Evolutionary conservation across 2,797 vertebrate genomes (phyloP).

Genomic region (Argya squamiceps): DNA sequence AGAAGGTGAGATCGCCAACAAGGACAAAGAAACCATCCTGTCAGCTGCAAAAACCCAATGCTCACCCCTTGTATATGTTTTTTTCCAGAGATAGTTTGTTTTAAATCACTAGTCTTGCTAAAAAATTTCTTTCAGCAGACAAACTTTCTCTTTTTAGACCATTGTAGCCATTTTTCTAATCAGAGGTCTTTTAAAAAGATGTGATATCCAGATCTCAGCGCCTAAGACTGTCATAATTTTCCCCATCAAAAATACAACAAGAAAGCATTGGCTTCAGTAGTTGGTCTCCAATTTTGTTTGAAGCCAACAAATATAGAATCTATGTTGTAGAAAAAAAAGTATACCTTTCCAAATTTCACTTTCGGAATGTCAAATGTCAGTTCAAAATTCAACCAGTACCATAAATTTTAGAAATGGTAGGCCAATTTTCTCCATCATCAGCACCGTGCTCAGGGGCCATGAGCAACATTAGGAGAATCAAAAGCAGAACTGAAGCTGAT

Average conservation of each 20-base stretch:
- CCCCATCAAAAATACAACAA: background rate
- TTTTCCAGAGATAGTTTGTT: background rate
- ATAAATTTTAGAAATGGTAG: background rate
- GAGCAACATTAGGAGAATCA: background rate
- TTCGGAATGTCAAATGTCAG: slow-evolving; percentile 6
- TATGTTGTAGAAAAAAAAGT: background rate
- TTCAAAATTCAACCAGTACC: background rate
- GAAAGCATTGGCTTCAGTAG: background rate
- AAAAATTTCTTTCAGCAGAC: background rate
- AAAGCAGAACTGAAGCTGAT: background rate
- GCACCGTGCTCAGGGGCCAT: background rate
- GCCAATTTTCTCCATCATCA: slow-evolving; percentile 9
- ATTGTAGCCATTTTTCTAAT: background rate
- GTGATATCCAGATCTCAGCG: background rate
- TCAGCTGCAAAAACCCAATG: background rate
- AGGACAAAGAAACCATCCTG: background rate
- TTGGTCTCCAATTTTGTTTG: background rate
- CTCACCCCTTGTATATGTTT: background rate
- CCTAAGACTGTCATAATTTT: background rate
- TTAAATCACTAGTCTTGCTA: background rate
- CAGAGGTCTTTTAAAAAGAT: background rate
- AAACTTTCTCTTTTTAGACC: background rate
- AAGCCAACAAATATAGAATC: slow-evolving; percentile 22
- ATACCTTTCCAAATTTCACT: background rate
- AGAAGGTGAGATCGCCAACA: background rate